Percentiles rank a stretch among this genome's conserved stretches.
phyloP scores from a whole-genome alignment of 2,797 vertebrate species.

The Halcyon smyrnensis region DNA sequence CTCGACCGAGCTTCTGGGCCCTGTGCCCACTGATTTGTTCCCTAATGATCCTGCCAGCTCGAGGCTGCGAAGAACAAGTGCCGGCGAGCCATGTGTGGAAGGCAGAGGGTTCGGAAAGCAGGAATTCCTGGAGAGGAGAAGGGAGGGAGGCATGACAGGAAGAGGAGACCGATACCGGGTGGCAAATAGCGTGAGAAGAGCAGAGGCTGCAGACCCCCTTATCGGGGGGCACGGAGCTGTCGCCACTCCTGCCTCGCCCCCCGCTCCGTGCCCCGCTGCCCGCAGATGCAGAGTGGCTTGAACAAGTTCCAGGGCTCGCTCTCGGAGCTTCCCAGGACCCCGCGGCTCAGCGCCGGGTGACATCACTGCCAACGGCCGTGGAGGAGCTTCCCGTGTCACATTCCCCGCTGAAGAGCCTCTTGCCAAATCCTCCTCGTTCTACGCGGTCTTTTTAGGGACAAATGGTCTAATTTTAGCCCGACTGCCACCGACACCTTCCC shows the following conservation, averaged over 20 bases:
- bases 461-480: conserved; percentile 78
- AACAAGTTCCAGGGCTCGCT: conserved; percentile 32
- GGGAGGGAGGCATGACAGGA: conserved; percentile 28
- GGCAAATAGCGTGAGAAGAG: background rate
- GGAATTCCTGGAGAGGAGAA: conserved; percentile 27
- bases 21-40: background rate
- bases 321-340: background rate
- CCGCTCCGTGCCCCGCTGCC: background rate
- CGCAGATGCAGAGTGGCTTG: conserved; percentile 24
- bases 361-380: conserved; percentile 48
- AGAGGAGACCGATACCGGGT: background rate
- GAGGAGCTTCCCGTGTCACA: conserved; percentile 74
- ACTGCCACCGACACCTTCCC: conserved; percentile 67
- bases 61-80: background rate
- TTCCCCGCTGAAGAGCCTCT: conserved; percentile 75
- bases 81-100: background rate
- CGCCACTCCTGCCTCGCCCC: background rate
- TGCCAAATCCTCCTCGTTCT: conserved; percentile 49
- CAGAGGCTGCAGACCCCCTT: conserved; percentile 31
- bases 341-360: background rate
- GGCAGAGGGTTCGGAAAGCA: background rate
- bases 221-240: background rate
- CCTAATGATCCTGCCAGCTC: background rate
- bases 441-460: conserved; percentile 77
- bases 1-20: background rate